A percentile compares a stretch with the other conserved stretches of the same genome.
phyloP scores from a whole-genome alignment of 2,888 invertebrate genomes.

The Lingula anatina region DNA sequence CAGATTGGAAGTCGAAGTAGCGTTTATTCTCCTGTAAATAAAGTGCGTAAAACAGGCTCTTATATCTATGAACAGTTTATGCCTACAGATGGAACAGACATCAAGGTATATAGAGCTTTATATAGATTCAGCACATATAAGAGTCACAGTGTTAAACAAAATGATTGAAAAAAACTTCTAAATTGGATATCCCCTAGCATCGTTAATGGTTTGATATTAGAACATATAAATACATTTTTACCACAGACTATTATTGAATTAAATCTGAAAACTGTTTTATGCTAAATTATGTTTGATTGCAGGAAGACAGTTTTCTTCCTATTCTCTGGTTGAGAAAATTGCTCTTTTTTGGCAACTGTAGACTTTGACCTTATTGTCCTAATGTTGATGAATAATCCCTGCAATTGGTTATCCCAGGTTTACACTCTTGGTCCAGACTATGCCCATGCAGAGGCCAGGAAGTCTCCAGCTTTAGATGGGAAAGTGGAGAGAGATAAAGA shows the following conservation, averaged over 20 bases:
- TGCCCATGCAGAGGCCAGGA: constrained; percentile 98
- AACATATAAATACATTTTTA: no score
- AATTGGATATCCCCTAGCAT: no score
- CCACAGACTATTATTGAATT: no score
- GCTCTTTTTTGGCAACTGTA: no score
- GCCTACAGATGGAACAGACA: constrained; percentile 93
- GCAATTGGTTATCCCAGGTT: constrained; percentile 70
- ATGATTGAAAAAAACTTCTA: no score
- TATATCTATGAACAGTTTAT: constrained; percentile 99
- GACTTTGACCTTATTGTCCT: no score
- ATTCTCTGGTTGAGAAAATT: no score
- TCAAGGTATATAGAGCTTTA: constrained; percentile 58
- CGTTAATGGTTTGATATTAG: no score
- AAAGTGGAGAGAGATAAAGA: constrained; percentile 97
- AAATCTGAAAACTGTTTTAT: no score
- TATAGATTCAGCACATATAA: not conserved
- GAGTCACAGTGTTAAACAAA: not conserved
- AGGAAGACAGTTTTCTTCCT: no score
- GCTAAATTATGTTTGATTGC: no score
- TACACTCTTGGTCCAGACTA: constrained; percentile 99
- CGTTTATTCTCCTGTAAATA: constrained; percentile 88
- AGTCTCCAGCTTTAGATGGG: constrained; percentile 96
- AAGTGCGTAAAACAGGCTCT: constrained; percentile 93
- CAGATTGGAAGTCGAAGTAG: constrained; percentile 97
- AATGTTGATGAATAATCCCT: no score